Conservation (phyloP, 2,888 invertebrate species). For the Watsonalla binaria region DNA sequence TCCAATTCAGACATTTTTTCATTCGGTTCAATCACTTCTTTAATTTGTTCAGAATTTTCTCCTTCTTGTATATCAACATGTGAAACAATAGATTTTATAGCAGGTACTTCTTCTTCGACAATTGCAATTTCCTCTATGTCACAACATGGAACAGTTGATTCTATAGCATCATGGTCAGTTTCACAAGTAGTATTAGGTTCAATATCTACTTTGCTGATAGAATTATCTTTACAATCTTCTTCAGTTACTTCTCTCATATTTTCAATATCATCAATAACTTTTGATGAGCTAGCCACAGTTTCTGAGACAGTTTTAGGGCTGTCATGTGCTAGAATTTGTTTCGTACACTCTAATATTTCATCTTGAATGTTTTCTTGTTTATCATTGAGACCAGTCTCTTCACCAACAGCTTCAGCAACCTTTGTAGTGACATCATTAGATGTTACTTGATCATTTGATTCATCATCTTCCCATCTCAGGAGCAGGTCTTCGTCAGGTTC, state of each 20-base stretch:
- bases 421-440: neutral
- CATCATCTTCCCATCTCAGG: slow-evolving; percentile 51
- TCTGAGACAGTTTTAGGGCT: neutral
- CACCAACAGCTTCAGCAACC: neutral
- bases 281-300: neutral
- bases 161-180: too few species aligned
- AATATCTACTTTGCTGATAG: too few species aligned
- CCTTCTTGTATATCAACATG: too few species aligned
- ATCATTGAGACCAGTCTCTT: neutral
- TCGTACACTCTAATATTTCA: neutral
- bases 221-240: too few species aligned
- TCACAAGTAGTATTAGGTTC: too few species aligned
- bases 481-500: slow-evolving; percentile 36
- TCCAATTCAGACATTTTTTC: slow-evolving; percentile 1
- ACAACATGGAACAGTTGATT: too few species aligned
- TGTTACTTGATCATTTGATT: slow-evolving; percentile 1
- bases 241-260: neutral
- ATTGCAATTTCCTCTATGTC: too few species aligned
- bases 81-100: neutral
- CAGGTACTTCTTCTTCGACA: too few species aligned
- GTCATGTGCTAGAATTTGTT: neutral
- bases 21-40: neutral
- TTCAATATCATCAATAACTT: neutral
- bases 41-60: too few species aligned
- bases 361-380: neutral